phyloP scores from a whole-genome alignment of 2,888 invertebrate species.

The Hesperia comma region DNA sequence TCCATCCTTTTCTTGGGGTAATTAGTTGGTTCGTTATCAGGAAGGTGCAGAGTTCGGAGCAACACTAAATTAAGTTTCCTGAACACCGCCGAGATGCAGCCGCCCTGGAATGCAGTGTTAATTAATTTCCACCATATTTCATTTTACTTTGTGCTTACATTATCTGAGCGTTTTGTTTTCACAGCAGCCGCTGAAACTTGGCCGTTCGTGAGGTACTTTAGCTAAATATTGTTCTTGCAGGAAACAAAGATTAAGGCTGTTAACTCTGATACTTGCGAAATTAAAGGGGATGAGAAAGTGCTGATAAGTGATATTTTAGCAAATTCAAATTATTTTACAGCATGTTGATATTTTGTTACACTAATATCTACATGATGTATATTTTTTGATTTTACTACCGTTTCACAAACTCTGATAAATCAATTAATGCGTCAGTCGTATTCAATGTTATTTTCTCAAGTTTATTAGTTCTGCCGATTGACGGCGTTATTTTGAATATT shows the following conservation, averaged over 20 bases:
- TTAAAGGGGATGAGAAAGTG: not conserved
- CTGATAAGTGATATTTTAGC: no score
- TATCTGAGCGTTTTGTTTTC: not conserved
- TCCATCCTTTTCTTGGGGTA: not conserved
- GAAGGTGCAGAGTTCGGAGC: not conserved
- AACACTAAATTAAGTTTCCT: not conserved
- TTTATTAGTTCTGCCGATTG: no score
- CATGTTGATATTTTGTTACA: no score
- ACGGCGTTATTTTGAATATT: no score
- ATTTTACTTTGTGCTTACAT: slow-evolving; percentile 17
- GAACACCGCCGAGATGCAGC: not conserved
- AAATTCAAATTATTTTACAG: no score
- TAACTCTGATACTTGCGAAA: not conserved
- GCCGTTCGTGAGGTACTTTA: slow-evolving; percentile 2
- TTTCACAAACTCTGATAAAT: no score
- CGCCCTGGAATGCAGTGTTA: not conserved
- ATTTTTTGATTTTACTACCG: no score
- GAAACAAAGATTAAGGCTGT: not conserved
- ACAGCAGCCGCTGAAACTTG: slow-evolving; percentile 7
- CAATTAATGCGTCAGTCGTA: no score
- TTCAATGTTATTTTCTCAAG: no score
- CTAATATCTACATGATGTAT: no score
- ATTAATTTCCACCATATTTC: slow-evolving; percentile 6
- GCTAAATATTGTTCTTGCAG: slow-evolving; percentile 8
- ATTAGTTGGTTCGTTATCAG: not conserved